Conservation (phyloP, 1,140 invertebrate genomes). For the Sarcophaga bullata region DNA sequence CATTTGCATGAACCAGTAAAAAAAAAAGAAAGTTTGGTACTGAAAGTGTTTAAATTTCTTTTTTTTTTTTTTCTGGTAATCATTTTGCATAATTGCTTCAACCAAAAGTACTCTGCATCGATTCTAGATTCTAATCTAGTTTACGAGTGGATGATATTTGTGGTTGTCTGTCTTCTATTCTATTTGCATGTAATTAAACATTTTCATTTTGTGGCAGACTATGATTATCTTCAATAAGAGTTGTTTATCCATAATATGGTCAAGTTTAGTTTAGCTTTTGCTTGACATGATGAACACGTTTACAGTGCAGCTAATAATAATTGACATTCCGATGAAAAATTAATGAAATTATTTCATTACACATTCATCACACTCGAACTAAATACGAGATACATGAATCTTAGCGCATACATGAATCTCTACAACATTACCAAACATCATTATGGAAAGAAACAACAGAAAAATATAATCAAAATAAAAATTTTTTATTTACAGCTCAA, state of each 20-base stretch:
- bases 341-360: no score
- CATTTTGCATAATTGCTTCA: neutral
- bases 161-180: conserved; percentile 13
- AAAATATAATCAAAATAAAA: no score
- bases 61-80: no score
- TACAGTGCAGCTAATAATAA: neutral
- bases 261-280: neutral
- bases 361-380: no score
- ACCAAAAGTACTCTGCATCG: conserved; percentile 31
- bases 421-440: no score
- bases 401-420: no score
- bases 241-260: conserved; percentile 25
- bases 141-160: conserved; percentile 1
- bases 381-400: no score
- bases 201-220: conserved; percentile 19
- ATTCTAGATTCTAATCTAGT: neutral
- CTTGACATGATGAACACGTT: neutral
- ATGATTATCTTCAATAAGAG: conserved; percentile 25
- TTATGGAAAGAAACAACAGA: no score
- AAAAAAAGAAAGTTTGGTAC: no score
- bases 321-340: neutral
- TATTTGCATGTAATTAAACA: conserved; percentile 23
- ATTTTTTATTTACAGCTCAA: no score
- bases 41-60: no score
- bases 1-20: no score